Evolutionary conservation across 2,113 vertebrate species (phyloP).

Genomic region (Macaca nemestrina): DNA sequence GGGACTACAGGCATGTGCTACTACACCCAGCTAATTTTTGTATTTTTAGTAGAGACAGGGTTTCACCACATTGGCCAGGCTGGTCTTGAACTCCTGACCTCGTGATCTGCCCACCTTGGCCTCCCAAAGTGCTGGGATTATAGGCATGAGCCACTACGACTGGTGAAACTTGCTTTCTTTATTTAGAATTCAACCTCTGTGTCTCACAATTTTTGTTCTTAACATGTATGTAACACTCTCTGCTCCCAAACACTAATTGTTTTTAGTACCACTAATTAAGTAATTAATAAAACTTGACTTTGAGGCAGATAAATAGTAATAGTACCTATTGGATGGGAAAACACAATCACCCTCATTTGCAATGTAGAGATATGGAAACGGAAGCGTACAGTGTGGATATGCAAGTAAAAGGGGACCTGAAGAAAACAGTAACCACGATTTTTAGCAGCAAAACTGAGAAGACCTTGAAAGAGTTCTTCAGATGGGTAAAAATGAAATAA

Average conservation of each 20-base stretch:
- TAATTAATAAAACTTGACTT: slow-evolving; percentile 74
- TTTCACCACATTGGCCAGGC: no score
- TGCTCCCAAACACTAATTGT: slow-evolving; percentile 65
- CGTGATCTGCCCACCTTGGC: no score
- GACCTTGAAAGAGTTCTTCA: neutral
- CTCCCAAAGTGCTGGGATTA: no score
- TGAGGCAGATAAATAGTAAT: slow-evolving; percentile 71
- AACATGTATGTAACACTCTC: slow-evolving; percentile 26
- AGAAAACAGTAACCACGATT: neutral
- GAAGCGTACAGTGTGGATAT: neutral
- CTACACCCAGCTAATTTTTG: no score
- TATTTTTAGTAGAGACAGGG: no score
- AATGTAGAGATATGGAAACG: neutral
- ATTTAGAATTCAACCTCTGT: slow-evolving; percentile 35
- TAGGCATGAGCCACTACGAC: no score
- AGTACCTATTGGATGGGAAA: slow-evolving; percentile 47
- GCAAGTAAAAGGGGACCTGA: neutral
- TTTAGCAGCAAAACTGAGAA: neutral
- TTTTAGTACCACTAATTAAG: slow-evolving; percentile 72
- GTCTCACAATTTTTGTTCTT: slow-evolving; percentile 57
- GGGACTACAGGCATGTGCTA: no score
- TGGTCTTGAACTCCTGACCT: no score
- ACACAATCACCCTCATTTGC: neutral
- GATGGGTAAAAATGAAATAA: neutral
- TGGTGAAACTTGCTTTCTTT: neutral